Conservation (phyloP, 2,797 vertebrate genomes). For the Bucorvus abyssinicus region DNA sequence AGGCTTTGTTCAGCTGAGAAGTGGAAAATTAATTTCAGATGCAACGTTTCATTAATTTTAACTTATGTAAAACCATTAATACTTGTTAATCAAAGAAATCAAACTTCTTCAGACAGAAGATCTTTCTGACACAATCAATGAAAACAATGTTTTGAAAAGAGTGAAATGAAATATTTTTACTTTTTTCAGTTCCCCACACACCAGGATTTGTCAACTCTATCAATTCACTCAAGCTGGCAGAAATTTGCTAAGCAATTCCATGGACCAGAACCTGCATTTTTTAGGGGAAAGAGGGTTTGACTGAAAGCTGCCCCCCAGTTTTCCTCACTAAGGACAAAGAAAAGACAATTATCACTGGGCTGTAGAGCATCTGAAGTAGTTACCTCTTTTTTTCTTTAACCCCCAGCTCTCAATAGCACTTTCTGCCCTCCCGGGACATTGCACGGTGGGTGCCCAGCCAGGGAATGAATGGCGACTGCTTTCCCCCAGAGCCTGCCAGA, state of each 20-base stretch:
- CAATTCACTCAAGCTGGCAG: not conserved
- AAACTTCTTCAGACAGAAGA: not conserved
- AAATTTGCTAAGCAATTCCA: not conserved
- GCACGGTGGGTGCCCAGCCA: not conserved
- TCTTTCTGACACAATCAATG: not conserved
- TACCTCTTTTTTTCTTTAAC: not conserved
- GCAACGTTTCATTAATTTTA: not conserved
- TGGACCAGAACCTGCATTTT: not conserved
- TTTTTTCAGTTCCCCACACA: not conserved
- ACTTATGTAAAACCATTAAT: not conserved
- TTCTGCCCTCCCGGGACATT: not conserved
- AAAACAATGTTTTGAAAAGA: not conserved
- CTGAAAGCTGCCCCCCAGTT: not conserved
- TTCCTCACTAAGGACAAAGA: not conserved
- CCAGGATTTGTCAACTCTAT: not conserved
- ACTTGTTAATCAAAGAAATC: not conserved
- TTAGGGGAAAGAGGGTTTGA: not conserved
- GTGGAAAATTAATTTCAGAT: not conserved
- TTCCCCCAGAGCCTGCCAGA: too few species aligned
- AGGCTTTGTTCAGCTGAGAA: not conserved
- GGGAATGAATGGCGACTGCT: fast-evolving
- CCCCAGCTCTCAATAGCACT: not conserved
- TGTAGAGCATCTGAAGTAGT: not conserved
- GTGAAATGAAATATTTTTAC: not conserved
- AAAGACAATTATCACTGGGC: not conserved